Conservation (phyloP, 1,140 invertebrate species). For the Pseudomyrmex sp. region DNA sequence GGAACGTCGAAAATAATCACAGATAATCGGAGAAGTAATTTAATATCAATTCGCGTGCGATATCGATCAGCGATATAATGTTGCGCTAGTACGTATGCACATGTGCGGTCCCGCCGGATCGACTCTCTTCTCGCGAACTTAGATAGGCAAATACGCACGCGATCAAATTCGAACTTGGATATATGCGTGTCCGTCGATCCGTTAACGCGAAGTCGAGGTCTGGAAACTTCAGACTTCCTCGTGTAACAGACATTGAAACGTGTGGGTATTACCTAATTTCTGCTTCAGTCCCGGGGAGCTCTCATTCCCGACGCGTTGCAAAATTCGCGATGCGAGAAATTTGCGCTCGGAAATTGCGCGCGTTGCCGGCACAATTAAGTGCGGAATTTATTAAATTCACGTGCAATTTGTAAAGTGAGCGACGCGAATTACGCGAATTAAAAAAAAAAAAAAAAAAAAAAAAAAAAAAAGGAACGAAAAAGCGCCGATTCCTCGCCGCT, state of each 20-base stretch:
- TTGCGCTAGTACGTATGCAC: not conserved
- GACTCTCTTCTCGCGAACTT: not conserved
- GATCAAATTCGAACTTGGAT: constrained; percentile 33
- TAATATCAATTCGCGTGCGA: not conserved
- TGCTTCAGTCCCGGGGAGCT: constrained; percentile 9
- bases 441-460: not conserved
- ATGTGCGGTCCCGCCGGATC: no score
- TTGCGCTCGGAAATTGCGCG: not conserved
- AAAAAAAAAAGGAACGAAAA: not conserved
- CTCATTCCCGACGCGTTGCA: constrained; percentile 4
- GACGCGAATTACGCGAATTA: not conserved
- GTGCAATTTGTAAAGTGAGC: not conserved
- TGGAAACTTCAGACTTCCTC: constrained; percentile 2
- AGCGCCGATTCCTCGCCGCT: not conserved
- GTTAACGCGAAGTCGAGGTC: constrained; percentile 4
- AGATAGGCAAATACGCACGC: constrained; percentile 23
- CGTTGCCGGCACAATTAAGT: not conserved
- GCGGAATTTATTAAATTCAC: not conserved
- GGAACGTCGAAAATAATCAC: not conserved
- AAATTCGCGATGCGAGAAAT: constrained; percentile 11
- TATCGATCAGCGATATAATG: constrained; percentile 13
- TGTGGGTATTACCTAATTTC: not conserved
- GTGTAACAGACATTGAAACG: not conserved
- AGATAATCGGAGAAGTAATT: constrained; percentile 55
- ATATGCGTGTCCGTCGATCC: not conserved